Evolutionary conservation across 1,140 invertebrate species (phyloP).

Genomic region (Ylistrum balloti): DNA sequence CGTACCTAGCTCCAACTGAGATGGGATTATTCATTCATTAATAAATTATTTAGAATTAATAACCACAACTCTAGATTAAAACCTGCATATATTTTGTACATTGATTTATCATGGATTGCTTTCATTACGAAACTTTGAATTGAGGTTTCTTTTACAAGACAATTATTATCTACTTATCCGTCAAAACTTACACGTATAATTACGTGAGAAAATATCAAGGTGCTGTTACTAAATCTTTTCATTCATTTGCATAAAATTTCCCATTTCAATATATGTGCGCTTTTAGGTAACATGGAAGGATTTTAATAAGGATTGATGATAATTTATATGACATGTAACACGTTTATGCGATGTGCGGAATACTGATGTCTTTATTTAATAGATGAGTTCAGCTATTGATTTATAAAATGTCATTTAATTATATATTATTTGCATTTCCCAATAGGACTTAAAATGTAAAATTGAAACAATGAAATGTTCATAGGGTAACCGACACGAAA

Average conservation of each 20-base stretch:
- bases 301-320: neutral
- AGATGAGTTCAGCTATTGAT: neutral
- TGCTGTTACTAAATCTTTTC: neutral
- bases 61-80: neutral
- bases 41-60: neutral
- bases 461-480: too few relatives aligned
- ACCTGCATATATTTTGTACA: neutral
- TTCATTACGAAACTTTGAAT: neutral
- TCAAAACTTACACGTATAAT: neutral
- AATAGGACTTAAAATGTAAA: too few relatives aligned
- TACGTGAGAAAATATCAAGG: neutral
- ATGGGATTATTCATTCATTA: neutral
- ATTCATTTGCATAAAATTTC: too few relatives aligned
- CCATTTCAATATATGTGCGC: too few relatives aligned
- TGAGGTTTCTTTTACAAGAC: too few relatives aligned
- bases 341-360: neutral
- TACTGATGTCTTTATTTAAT: neutral
- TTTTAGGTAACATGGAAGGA: neutral
- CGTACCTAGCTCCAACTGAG: neutral
- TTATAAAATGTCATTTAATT: neutral
- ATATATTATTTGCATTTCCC: neutral
- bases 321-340: neutral
- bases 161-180: too few relatives aligned
- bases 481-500: too few relatives aligned
- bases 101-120: neutral